Conservation (phyloP, 2,888 invertebrate species). For the Callimorpha dominula region DNA sequence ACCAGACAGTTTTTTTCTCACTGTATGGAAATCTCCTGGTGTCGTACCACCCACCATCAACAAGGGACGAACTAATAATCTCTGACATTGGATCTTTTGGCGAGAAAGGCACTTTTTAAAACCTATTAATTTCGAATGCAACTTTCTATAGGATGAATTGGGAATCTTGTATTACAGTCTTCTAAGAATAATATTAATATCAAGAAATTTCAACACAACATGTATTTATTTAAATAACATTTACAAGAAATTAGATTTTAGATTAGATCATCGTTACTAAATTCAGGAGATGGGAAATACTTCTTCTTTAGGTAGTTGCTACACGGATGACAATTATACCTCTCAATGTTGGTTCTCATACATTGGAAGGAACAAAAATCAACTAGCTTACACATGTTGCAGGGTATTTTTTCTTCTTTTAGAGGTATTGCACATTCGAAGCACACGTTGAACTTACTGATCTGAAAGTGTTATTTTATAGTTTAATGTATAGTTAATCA, state of each 20-base stretch:
- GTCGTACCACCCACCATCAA: too few species aligned
- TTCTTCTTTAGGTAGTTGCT: slow-evolving; percentile 62
- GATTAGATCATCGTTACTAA: slow-evolving; percentile 22
- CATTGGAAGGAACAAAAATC: slow-evolving; percentile 72
- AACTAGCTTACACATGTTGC: slow-evolving; percentile 66
- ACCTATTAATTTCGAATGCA: neutral
- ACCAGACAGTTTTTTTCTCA: too few species aligned
- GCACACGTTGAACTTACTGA: slow-evolving; percentile 71
- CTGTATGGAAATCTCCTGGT: too few species aligned
- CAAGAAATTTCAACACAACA: neutral
- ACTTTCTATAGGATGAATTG: neutral
- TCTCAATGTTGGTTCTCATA: slow-evolving; percentile 62
- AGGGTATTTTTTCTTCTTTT: slow-evolving; percentile 57
- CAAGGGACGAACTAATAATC: too few species aligned
- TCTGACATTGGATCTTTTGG: too few species aligned
- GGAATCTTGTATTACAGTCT: neutral
- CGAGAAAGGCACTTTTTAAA: neutral
- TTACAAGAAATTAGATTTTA: neutral
- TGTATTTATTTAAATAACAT: neutral
- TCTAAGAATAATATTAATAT: neutral
- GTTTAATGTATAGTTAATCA: too few species aligned
- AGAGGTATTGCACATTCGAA: slow-evolving; percentile 76
- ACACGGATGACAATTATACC: slow-evolving; percentile 72
- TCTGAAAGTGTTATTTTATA: slow-evolving; percentile 57
- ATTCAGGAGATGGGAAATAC: slow-evolving; percentile 55